Percentiles rank a stretch among this genome's conserved stretches.
Evolutionary conservation across 2,113 vertebrate species (phyloP).

Genomic region (Xiphophorus hellerii): DNA sequence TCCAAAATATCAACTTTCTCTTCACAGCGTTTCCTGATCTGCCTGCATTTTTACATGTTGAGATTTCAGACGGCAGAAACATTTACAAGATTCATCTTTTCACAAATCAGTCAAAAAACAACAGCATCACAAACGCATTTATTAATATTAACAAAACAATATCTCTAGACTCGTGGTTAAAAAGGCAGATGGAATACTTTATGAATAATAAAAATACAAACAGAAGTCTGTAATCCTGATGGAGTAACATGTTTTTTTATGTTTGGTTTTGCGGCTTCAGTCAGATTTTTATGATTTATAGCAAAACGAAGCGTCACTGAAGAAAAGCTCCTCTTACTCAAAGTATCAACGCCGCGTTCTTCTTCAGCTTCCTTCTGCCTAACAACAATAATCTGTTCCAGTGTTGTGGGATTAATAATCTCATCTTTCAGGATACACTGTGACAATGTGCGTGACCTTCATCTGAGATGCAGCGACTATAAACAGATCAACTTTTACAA

Average conservation of each 20-base stretch:
- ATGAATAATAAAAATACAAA: background rate
- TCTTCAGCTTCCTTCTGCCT: constrained; percentile 35
- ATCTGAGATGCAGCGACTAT: background rate
- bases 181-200: background rate
- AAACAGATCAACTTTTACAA: background rate
- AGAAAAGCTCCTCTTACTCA: constrained; percentile 52
- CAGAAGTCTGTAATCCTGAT: background rate
- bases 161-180: background rate
- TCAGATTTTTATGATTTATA: background rate
- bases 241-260: background rate
- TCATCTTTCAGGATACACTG: background rate
- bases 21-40: background rate
- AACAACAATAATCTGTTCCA: background rate
- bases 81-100: background rate
- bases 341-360: constrained; percentile 49
- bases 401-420: constrained; percentile 3
- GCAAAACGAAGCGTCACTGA: constrained; percentile 48
- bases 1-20: background rate
- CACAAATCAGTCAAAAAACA: background rate
- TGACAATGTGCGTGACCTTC: constrained; percentile 31
- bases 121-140: background rate
- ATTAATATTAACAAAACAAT: background rate
- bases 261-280: background rate
- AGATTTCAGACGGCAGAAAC: too few relatives aligned
- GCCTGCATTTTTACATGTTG: too few relatives aligned